phyloP scores from a whole-genome alignment of 2,888 invertebrate genomes.

The Molorchus minor region DNA sequence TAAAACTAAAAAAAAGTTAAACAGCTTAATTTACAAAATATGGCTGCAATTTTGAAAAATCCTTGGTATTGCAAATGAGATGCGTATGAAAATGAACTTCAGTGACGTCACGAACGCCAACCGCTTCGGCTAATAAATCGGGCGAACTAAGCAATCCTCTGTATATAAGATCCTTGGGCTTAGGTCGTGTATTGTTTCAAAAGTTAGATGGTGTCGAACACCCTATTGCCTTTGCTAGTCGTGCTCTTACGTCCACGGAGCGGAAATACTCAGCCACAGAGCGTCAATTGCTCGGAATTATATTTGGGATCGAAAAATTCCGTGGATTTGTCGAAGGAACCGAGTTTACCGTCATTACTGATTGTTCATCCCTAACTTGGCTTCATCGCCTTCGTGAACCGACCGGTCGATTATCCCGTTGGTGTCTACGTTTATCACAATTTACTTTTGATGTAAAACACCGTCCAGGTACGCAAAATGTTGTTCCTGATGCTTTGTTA shows the following conservation, averaged over 20 bases:
- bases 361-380: conserved; percentile 47
- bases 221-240: conserved; percentile 30
- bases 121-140: no score
- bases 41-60: no score
- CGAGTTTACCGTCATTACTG: conserved; percentile 39
- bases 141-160: no score
- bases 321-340: conserved; percentile 45
- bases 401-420: conserved; percentile 46
- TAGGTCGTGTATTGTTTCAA: conserved; percentile 30
- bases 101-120: no score
- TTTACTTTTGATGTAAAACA: conserved; percentile 41
- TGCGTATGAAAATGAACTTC: no score
- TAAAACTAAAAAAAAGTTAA: no score
- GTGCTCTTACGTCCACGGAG: conserved; percentile 32
- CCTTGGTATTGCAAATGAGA: no score
- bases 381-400: conserved; percentile 45
- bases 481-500: conserved; percentile 45
- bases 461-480: conserved; percentile 41
- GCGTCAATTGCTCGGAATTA: conserved; percentile 36
- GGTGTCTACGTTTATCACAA: conserved; percentile 36
- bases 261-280: conserved; percentile 40
- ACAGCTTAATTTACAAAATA: no score
- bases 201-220: conserved; percentile 27
- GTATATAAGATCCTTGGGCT: no score
- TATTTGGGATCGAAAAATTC: conserved; percentile 42